Base-by-base conservation (phyloP, 2,888 invertebrate species). In the Tiliacea citrago region DNA sequence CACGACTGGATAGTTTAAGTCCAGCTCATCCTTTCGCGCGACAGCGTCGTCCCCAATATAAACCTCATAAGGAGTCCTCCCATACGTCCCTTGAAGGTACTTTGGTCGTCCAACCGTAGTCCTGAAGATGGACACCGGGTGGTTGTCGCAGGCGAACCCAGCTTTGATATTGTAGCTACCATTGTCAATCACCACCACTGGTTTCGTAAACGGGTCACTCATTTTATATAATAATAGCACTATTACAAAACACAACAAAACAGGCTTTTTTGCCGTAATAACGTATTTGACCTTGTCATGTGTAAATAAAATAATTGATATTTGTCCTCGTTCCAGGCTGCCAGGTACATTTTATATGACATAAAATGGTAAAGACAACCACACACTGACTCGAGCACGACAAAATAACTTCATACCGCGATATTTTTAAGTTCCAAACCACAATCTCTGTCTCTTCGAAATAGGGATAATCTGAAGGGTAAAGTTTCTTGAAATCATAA, bases 111-210 rank as follows among this genome's bases (percentile, higher is more conserved):
- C 96, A 4, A 96, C 94, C 1, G 93, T 88, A 5, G 92, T 92
- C 35, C 95, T 90, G 74, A 96, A 95, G 71, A 95, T 95, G 0
- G 94, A 90, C 0, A 96, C 92, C 0, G 96, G 96, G 55, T 96
- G 95, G 77, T 96, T 95, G 77, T 96, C 96, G 55, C 95, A 94
- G 0, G 95, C 91, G 60, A 96, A 96, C 0, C 96, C 96, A 0
- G 95, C 94, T 82, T 96, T 96, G 3, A 94, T 91, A 29, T 83
- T 89, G 67, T 90, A 92, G 76, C 95, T 94, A 0, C 96, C 96
- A 61, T 93, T 94, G 72, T 96, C 96, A 9, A 96, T 92, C 1
- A 96, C 91, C 0, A 96, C 90, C 0, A 90, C 90, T 16, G 96
- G 96, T 58, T 94, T 95, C 0, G 51, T 18, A 21, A 93, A 94